Conservation (phyloP, 2,888 invertebrate genomes). For the Bellardia pandia region DNA sequence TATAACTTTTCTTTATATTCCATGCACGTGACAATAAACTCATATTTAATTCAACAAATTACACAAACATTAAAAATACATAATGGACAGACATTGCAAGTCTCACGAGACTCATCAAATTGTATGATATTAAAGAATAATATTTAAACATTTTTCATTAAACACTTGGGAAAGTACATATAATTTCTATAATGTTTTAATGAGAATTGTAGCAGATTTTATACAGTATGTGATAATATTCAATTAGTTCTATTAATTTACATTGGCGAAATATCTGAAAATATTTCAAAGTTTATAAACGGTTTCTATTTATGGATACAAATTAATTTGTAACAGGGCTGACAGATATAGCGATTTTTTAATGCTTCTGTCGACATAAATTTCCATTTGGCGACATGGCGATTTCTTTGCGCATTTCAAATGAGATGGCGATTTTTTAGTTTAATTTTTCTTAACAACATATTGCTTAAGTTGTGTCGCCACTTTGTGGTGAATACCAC, state of each 20-base stretch:
- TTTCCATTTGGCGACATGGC: too few relatives aligned
- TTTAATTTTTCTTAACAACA: too few relatives aligned
- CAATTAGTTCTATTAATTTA: not conserved
- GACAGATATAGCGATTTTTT: too few relatives aligned
- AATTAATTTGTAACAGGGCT: too few relatives aligned
- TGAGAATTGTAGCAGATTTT: not conserved
- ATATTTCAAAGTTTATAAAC: too few relatives aligned
- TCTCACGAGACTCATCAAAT: slow-evolving; percentile 9
- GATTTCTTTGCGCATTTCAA: too few relatives aligned
- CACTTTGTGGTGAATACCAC: too few relatives aligned
- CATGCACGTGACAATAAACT: slow-evolving; percentile 3
- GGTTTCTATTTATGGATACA: too few relatives aligned
- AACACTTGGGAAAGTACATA: not conserved
- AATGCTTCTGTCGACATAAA: too few relatives aligned
- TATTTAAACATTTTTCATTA: not conserved
- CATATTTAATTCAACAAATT: slow-evolving; percentile 12
- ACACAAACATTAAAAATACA: not conserved
- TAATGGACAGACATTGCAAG: not conserved
- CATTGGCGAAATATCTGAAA: too few relatives aligned
- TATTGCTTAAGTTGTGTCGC: too few relatives aligned
- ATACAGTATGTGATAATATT: not conserved
- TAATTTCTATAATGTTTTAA: not conserved
- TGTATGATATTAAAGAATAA: not conserved
- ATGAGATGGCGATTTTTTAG: too few relatives aligned
- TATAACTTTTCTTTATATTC: not conserved